These are phyloP conservation scores for Musca vetustissima DNA, from an alignment of 1,140 invertebrate genomes.

Conservation along the genomic window DNA sequence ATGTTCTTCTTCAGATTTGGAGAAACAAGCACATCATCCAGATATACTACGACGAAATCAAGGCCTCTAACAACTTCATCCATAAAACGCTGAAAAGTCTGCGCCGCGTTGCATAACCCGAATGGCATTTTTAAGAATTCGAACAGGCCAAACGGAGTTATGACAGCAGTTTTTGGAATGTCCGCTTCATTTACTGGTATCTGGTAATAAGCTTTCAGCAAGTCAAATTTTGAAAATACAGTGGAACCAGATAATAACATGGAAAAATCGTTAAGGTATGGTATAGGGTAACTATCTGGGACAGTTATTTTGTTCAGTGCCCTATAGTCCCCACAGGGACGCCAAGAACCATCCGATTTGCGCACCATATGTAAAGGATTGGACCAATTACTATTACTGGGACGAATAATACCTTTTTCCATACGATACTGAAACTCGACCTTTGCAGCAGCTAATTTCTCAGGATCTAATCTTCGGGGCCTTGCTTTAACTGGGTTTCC, in stretches of 20 bases:
- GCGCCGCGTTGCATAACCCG: constrained; percentile 13
- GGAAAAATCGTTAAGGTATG: not conserved
- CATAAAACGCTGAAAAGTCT: constrained; percentile 58
- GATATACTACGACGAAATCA: constrained; percentile 52
- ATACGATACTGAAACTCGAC: not conserved
- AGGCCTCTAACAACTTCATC: constrained; percentile 43
- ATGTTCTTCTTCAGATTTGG: constrained; percentile 39
- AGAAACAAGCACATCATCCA: constrained; percentile 60
- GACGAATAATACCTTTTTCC: not conserved
- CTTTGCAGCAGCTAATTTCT: not conserved
- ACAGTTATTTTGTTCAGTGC: too few species aligned
- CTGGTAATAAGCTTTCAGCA: constrained; percentile 7
- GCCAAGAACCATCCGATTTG: not conserved
- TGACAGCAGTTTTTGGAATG: constrained; percentile 8
- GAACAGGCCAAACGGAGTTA: constrained; percentile 7
- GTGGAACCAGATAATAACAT: not conserved
- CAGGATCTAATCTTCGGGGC: not conserved
- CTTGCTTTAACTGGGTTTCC: constrained; percentile 2
- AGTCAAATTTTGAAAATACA: not conserved
- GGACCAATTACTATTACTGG: not conserved
- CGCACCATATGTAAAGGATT: not conserved
- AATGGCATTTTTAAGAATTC: constrained; percentile 2
- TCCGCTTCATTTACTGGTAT: not conserved
- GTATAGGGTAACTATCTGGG: not conserved
- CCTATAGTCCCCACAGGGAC: not conserved